Percentiles rank a stretch among this genome's conserved stretches.
Conservation (phyloP, 2,113 vertebrate species). For the Sorex fumeus region DNA sequence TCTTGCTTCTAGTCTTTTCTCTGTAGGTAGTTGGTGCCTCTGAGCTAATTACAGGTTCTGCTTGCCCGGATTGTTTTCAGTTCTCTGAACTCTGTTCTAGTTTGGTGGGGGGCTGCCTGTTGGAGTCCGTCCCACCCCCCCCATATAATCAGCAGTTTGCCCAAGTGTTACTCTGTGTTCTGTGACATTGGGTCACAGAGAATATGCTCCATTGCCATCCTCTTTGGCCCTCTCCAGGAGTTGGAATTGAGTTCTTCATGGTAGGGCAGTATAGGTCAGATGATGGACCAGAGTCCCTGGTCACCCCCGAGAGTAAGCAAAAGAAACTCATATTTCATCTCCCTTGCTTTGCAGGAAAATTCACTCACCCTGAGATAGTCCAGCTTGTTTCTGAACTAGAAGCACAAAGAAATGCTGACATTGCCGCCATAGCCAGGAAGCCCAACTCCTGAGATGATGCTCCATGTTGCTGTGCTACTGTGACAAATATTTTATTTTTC, state of each 20-base stretch:
- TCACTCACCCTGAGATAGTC: constrained; percentile 95
- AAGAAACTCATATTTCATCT: constrained; percentile 48
- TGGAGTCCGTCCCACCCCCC: no score
- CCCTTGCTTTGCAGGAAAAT: constrained; percentile 92
- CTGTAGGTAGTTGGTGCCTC: not conserved
- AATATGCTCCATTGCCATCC: no score
- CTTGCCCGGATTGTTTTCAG: not conserved
- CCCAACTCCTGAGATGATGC: constrained; percentile 75
- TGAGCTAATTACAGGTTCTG: not conserved
- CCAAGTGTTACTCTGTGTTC: not conserved
- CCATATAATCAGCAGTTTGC: not conserved
- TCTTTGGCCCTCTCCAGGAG: not conserved
- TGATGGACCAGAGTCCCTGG: not conserved
- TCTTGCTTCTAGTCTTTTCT: not conserved
- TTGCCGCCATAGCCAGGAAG: constrained; percentile 67
- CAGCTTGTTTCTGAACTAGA: constrained; percentile 93
- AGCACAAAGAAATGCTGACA: constrained; percentile 89
- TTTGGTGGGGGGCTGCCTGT: not conserved
- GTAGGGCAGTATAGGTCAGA: not conserved
- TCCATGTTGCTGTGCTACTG: not conserved
- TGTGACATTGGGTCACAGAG: not conserved
- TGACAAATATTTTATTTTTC: constrained; percentile 70
- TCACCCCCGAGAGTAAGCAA: not conserved
- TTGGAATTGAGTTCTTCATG: not conserved
- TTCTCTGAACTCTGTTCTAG: not conserved